Evolutionary conservation across 1,140 invertebrate species (phyloP).

Genomic region (Drosophila tani): DNA sequence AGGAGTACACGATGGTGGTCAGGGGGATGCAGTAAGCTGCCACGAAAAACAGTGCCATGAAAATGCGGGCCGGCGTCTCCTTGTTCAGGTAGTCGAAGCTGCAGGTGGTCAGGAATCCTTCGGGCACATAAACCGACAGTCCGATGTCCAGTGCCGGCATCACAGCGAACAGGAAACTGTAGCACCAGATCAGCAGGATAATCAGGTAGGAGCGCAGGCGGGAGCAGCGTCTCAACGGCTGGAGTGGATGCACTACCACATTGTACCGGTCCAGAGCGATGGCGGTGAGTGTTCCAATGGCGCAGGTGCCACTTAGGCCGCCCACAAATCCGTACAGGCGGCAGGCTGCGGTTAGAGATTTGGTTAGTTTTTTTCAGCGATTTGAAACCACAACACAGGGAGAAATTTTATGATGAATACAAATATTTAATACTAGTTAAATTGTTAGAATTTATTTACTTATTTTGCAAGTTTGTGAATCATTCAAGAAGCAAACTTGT

Average conservation of each 20-base stretch:
- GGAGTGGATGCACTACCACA: slow-evolving; percentile 90
- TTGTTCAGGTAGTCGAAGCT: slow-evolving; percentile 92
- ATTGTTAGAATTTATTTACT: neutral
- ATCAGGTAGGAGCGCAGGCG: slow-evolving; percentile 87
- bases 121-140: slow-evolving; percentile 90
- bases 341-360: slow-evolving; percentile 87
- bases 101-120: slow-evolving; percentile 92
- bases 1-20: slow-evolving; percentile 89
- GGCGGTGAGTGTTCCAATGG: slow-evolving; percentile 89
- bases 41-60: slow-evolving; percentile 89
- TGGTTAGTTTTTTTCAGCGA: neutral
- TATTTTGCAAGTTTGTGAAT: neutral
- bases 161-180: slow-evolving; percentile 88
- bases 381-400: neutral
- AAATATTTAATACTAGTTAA: neutral
- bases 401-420: neutral
- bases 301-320: slow-evolving; percentile 89
- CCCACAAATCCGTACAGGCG: slow-evolving; percentile 90
- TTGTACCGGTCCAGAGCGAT: slow-evolving; percentile 90
- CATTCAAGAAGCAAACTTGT: neutral
- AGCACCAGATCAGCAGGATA: slow-evolving; percentile 90
- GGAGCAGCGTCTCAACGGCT: slow-evolving; percentile 87
- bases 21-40: slow-evolving; percentile 90
- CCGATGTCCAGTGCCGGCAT: slow-evolving; percentile 89
- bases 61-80: slow-evolving; percentile 86